A percentile compares a stretch with the other conserved stretches of the same genome.
Conservation (phyloP, 2,797 vertebrate genomes). For the Poecilia velifera region DNA sequence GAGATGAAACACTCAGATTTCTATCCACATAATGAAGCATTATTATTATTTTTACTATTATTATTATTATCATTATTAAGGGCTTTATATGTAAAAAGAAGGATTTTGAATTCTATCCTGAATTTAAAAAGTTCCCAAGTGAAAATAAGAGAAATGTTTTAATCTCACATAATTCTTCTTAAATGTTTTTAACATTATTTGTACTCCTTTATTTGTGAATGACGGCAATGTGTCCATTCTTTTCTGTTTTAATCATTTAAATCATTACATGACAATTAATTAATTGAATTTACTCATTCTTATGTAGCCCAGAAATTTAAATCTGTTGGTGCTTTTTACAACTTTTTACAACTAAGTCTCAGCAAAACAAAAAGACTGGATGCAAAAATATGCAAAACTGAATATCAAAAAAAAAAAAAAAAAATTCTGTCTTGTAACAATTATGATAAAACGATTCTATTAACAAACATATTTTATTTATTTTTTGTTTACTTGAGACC, state of each 20-base stretch:
- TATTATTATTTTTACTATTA: background rate
- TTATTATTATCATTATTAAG: too few species aligned
- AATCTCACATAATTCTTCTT: background rate
- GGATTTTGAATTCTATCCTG: too few species aligned
- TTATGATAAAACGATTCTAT: background rate
- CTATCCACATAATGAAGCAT: background rate
- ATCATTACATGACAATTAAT: background rate
- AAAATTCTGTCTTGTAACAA: background rate
- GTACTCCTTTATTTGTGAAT: background rate
- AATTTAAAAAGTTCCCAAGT: background rate
- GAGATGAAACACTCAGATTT: background rate
- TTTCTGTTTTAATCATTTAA: background rate
- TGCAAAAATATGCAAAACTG: background rate
- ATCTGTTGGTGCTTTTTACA: background rate
- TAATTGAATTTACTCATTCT: background rate
- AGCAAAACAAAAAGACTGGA: background rate
- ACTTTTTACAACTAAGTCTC: background rate
- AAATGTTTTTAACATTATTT: background rate
- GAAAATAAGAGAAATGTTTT: background rate
- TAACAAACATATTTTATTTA: background rate
- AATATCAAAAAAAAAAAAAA: background rate
- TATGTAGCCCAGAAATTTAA: background rate
- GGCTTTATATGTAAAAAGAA: too few species aligned
- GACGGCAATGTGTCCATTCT: background rate
- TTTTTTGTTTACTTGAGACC: background rate